Conservation (phyloP, 2,888 invertebrate genomes). For the Meliscaeva auricollis region DNA sequence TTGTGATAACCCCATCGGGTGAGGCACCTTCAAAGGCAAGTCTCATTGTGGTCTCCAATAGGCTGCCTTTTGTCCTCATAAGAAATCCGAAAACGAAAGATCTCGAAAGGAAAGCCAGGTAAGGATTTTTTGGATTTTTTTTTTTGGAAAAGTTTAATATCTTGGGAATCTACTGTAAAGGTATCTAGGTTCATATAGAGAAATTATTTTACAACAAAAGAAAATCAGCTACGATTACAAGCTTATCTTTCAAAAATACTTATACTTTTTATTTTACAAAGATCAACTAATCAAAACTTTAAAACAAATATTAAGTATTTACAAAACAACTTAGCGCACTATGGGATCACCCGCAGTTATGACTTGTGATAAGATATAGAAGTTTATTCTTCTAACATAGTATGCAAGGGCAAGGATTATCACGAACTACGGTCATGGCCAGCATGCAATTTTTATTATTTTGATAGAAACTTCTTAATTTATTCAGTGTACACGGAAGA, state of each 20-base stretch:
- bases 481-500: background rate
- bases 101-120: conserved; percentile 94
- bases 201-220: too few species aligned
- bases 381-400: conserved; percentile 14
- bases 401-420: conserved; percentile 63
- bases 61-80: conserved; percentile 93
- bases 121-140: conserved; percentile 79
- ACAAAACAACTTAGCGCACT: conserved; percentile 25
- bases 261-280: conserved; percentile 10
- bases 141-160: background rate
- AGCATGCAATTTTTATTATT: conserved; percentile 52
- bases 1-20: conserved; percentile 80
- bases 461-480: background rate
- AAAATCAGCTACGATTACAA: too few species aligned
- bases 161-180: conserved; percentile 9
- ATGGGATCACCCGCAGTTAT: conserved; percentile 9
- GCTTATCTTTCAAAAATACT: background rate
- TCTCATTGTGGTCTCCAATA: conserved; percentile 96
- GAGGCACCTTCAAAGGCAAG: conserved; percentile 86
- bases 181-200: too few species aligned
- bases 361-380: conserved; percentile 54
- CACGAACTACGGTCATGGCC: conserved; percentile 50
- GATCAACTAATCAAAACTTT: conserved; percentile 6
- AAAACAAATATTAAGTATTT: conserved; percentile 59
- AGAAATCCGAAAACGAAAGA: conserved; percentile 89